phyloP scores from a whole-genome alignment of 2,888 invertebrate species.

The Apamea crenata region DNA sequence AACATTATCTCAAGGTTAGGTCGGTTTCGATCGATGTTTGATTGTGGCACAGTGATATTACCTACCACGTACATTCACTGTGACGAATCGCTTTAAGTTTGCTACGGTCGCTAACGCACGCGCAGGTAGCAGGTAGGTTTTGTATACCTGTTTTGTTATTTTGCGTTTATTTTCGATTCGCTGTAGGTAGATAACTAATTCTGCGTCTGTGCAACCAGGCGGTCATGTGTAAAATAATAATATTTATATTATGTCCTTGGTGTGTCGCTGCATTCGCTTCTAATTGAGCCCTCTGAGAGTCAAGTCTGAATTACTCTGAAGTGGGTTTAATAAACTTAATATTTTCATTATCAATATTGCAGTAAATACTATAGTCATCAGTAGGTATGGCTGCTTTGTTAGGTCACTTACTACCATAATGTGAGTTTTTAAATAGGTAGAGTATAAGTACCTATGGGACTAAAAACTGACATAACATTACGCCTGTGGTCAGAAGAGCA shows the following conservation, averaged over 20 bases:
- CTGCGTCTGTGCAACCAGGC: neutral
- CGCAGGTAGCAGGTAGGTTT: conserved; percentile 31
- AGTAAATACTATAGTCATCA: neutral
- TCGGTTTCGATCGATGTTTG: conserved; percentile 67
- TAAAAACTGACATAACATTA: neutral
- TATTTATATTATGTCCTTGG: neutral
- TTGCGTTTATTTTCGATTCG: conserved; percentile 31
- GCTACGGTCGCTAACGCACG: conserved; percentile 22
- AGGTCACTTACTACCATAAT: too few species aligned
- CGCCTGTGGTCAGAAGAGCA: neutral
- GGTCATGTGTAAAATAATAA: neutral
- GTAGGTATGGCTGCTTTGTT: neutral
- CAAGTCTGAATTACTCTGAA: neutral
- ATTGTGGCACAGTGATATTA: conserved; percentile 54
- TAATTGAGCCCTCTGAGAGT: neutral
- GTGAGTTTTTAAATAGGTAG: neutral
- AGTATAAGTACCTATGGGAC: neutral
- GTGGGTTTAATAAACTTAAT: neutral
- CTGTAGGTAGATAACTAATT: neutral
- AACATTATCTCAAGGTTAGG: conserved; percentile 69
- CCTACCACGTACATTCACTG: conserved; percentile 40
- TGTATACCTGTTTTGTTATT: conserved; percentile 29
- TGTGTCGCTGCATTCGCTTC: neutral
- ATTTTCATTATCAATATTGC: neutral
- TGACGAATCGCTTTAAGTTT: conserved; percentile 57